phyloP scores from a whole-genome alignment of 2,113 vertebrate genomes.

The Upupa epops region DNA sequence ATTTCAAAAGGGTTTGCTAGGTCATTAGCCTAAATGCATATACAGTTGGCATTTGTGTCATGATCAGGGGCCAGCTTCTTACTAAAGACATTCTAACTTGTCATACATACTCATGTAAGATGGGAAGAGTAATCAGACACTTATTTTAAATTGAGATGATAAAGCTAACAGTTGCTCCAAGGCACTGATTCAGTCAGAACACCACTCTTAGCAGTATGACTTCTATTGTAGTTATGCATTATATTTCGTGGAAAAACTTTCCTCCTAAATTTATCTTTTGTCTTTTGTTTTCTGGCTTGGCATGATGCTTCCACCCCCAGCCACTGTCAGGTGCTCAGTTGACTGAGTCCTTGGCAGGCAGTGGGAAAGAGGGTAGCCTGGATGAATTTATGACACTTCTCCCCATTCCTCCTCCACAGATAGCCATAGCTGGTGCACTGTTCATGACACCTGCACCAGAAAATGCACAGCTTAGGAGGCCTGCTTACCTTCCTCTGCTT shows the following conservation, averaged over 20 bases:
- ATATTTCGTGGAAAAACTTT: not conserved
- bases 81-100: not conserved
- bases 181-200: not conserved
- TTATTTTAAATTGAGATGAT: not conserved
- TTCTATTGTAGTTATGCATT: not conserved
- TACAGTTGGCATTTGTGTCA: not conserved
- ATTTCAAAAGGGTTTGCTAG: not conserved
- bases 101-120: not conserved
- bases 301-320: not conserved
- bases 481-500: not conserved
- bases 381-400: not conserved
- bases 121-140: not conserved
- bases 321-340: not conserved
- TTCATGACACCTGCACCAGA: not conserved
- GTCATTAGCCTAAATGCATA: not conserved
- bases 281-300: not conserved
- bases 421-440: not conserved
- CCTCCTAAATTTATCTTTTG: not conserved
- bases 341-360: not conserved
- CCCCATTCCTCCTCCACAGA: not conserved
- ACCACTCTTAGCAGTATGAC: not conserved
- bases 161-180: not conserved
- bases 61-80: not conserved
- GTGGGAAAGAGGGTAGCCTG: not conserved
- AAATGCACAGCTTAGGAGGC: not conserved